These are phyloP conservation scores for Myathropa florea DNA, from an alignment of 2,888 invertebrate genomes.

Conservation along the genomic window DNA sequence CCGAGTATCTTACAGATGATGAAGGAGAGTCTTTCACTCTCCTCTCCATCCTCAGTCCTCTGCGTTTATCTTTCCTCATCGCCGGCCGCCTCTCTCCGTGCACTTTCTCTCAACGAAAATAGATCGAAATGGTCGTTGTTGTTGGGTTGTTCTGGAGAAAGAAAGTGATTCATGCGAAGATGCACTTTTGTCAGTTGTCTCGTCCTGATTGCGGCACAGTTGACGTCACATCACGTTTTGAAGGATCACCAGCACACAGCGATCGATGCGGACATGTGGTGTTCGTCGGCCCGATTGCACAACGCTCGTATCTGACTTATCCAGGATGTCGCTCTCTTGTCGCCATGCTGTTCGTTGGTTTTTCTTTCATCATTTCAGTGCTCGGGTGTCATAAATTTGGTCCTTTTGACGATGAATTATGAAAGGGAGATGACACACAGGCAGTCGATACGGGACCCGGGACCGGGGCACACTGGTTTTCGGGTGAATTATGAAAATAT, in stretches of 20 bases:
- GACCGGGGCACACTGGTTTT: neutral
- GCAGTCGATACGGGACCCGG: neutral
- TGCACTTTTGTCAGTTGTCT: conserved; percentile 5
- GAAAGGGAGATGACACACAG: conserved; percentile 10
- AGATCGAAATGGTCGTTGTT: conserved; percentile 46
- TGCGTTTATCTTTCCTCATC: conserved; percentile 8
- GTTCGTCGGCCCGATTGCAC: conserved; percentile 21
- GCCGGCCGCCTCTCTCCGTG: neutral
- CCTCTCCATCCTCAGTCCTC: conserved; percentile 26
- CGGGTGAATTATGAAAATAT: conserved; percentile 62
- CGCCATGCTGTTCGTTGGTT: neutral
- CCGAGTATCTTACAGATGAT: conserved; percentile 62
- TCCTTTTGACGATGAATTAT: conserved; percentile 59
- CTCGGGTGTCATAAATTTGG: conserved; percentile 56
- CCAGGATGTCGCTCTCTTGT: conserved; percentile 20
- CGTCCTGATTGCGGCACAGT: conserved; percentile 41
- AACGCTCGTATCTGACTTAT: neutral
- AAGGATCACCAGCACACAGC: conserved; percentile 60
- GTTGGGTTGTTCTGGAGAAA: neutral
- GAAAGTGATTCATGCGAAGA: conserved; percentile 1
- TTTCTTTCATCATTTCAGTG: conserved; percentile 48
- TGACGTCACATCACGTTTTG: conserved; percentile 61
- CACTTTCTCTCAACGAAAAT: conserved; percentile 67
- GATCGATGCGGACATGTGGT: conserved; percentile 47
- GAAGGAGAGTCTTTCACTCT: conserved; percentile 35